Evolutionary conservation across 2,797 vertebrate genomes (phyloP).

Genomic region (Toxotes lorentzi): DNA sequence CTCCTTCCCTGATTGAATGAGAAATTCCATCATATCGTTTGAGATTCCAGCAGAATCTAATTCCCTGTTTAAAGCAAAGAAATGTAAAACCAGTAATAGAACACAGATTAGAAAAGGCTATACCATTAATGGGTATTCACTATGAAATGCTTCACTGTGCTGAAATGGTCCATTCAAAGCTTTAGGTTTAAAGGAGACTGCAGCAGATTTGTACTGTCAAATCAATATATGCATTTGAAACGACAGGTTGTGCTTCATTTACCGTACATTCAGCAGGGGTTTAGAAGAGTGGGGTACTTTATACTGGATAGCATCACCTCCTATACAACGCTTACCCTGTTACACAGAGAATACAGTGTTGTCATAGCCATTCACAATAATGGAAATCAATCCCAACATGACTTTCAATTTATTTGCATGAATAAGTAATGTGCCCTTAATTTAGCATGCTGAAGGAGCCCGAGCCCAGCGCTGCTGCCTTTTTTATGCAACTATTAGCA

Average conservation of each 20-base stretch:
- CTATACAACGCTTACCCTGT: conserved; percentile 57
- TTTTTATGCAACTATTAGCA: conserved; percentile 81
- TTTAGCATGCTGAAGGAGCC: conserved; percentile 76
- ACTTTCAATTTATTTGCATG: conserved; percentile 85
- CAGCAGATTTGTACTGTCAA: conserved; percentile 14
- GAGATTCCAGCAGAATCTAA: conserved; percentile 5
- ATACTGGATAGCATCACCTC: conserved; percentile 62
- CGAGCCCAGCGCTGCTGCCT: conserved; percentile 51
- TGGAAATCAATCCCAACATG: conserved; percentile 85
- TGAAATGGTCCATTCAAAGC: conserved; percentile 24
- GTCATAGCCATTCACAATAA: conserved; percentile 80
- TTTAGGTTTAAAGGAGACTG: conserved; percentile 20
- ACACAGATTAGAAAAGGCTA: conserved; percentile 24
- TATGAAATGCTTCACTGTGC: conserved; percentile 22
- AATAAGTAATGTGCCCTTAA: conserved; percentile 84
- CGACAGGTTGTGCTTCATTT: conserved; percentile 26
- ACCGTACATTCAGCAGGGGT: conserved; percentile 21
- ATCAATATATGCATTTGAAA: conserved; percentile 47
- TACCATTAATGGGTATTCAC: conserved; percentile 8
- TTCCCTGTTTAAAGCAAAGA: conserved; percentile 21
- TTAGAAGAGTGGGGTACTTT: conserved; percentile 41
- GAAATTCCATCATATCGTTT: conserved; percentile 20
- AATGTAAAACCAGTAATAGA: conserved; percentile 23
- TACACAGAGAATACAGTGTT: conserved; percentile 65
- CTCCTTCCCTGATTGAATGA: conserved; percentile 23